Conservation (phyloP, 1,140 invertebrate genomes). For the Protaetia brevitarsis region DNA sequence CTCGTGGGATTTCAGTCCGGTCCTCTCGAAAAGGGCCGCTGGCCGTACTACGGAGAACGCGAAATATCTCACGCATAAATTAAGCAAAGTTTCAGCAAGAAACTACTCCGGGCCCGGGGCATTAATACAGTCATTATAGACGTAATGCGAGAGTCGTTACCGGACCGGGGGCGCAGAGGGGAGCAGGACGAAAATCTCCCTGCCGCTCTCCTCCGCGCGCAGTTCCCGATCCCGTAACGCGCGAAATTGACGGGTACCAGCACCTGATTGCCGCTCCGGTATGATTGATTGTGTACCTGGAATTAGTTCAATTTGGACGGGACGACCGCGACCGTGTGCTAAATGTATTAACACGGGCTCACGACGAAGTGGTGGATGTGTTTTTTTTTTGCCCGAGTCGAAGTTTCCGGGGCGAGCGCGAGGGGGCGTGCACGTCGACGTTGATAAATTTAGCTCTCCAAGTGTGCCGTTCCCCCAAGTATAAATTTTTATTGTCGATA, state of each 20-base stretch:
- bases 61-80: slow-evolving; percentile 44
- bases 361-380: slow-evolving; percentile 1
- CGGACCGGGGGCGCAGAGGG: background rate
- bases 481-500: slow-evolving; percentile 16
- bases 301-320: slow-evolving; percentile 29
- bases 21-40: slow-evolving; percentile 26
- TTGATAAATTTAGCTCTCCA: slow-evolving; percentile 16
- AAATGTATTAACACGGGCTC: slow-evolving; percentile 9
- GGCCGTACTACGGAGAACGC: slow-evolving; percentile 33
- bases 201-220: background rate
- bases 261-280: slow-evolving; percentile 35
- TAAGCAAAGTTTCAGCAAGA: slow-evolving; percentile 44
- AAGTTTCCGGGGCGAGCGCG: background rate
- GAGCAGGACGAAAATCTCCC: background rate
- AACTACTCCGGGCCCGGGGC: slow-evolving; percentile 37
- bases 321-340: background rate
- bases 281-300: slow-evolving; percentile 35
- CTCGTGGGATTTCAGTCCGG: background rate
- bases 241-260: slow-evolving; percentile 30
- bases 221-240: background rate
- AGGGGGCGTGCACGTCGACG: background rate
- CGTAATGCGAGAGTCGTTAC: slow-evolving; percentile 33
- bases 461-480: background rate
- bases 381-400: background rate
- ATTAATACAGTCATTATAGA: slow-evolving; percentile 44